These are phyloP conservation scores for Palaemon carinicauda DNA, from an alignment of 1,140 invertebrate genomes.

Conservation along the genomic window DNA sequence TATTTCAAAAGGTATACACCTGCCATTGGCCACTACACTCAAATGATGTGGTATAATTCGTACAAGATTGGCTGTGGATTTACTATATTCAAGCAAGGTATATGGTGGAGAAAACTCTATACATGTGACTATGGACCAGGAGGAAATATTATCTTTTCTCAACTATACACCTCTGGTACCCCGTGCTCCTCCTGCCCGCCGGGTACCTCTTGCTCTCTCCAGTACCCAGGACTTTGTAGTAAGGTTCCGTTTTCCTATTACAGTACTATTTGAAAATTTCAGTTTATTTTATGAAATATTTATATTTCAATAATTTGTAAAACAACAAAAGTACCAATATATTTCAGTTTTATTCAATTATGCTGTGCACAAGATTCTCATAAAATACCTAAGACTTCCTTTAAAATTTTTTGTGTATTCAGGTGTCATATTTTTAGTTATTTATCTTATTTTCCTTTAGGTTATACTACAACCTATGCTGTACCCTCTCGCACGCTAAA, in stretches of 20 bases:
- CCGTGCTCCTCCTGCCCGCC: constrained; percentile 63
- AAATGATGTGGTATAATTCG: constrained; percentile 63
- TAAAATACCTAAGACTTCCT: no score
- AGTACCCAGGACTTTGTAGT: constrained; percentile 63
- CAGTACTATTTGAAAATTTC: no score
- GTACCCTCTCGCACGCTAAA: no score
- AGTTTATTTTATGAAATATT: no score
- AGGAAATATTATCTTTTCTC: constrained; percentile 62
- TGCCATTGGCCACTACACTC: constrained; percentile 66
- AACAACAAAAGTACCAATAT: no score
- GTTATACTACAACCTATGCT: no score
- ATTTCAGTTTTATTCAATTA: no score
- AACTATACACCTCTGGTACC: constrained; percentile 62
- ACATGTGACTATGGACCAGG: constrained; percentile 61
- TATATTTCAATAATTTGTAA: no score
- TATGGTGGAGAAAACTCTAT: constrained; percentile 60
- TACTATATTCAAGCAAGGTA: constrained; percentile 59
- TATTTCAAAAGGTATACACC: constrained; percentile 32
- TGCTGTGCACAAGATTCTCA: no score
- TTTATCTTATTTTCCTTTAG: no score
- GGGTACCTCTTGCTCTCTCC: constrained; percentile 61
- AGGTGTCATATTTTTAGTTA: no score
- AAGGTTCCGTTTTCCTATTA: background rate
- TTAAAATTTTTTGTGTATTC: no score
- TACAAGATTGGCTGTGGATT: constrained; percentile 60